A percentile compares a stretch with the other conserved stretches of the same genome.
Evolutionary conservation across 2,888 invertebrate species (phyloP).

Genomic region (Tachina lurida): DNA sequence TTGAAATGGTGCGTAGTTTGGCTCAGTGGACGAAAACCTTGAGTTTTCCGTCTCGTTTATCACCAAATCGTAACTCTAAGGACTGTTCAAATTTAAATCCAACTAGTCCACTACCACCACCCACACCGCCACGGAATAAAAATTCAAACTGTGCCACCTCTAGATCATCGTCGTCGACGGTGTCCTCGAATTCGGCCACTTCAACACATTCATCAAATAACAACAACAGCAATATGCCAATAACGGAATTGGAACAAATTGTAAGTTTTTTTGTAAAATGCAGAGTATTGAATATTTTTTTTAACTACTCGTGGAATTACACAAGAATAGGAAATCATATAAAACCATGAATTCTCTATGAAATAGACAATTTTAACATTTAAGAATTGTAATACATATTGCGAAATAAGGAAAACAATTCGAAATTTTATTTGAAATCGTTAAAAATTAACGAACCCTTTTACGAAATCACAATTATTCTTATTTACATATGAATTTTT

Average conservation of each 20-base stretch:
- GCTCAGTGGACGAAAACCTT: conserved; percentile 96
- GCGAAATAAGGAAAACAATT: too few species aligned
- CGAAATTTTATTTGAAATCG: too few species aligned
- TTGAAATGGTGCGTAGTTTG: conserved; percentile 91
- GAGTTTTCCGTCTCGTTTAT: conserved; percentile 93
- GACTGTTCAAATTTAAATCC: conserved; percentile 86
- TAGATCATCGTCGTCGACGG: conserved; percentile 83
- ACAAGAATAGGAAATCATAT: conserved; percentile 9
- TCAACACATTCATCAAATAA: conserved; percentile 80
- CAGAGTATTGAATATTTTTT: background rate
- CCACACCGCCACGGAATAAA: conserved; percentile 85
- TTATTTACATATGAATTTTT: too few species aligned
- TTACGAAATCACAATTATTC: too few species aligned
- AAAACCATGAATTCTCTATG: background rate
- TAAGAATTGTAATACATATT: too few species aligned
- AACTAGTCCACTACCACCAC: conserved; percentile 83
- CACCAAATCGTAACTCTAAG: conserved; percentile 91
- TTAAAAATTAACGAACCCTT: too few species aligned
- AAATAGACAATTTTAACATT: too few species aligned
- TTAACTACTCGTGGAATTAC: conserved; percentile 3
- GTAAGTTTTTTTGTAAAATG: conserved; percentile 83
- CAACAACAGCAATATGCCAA: conserved; percentile 84
- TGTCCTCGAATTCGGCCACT: conserved; percentile 78
- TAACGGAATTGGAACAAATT: conserved; percentile 88
- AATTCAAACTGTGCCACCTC: conserved; percentile 83